Evolutionary conservation across 2,797 vertebrate species (phyloP).

Genomic region (Microtus agrestis): DNA sequence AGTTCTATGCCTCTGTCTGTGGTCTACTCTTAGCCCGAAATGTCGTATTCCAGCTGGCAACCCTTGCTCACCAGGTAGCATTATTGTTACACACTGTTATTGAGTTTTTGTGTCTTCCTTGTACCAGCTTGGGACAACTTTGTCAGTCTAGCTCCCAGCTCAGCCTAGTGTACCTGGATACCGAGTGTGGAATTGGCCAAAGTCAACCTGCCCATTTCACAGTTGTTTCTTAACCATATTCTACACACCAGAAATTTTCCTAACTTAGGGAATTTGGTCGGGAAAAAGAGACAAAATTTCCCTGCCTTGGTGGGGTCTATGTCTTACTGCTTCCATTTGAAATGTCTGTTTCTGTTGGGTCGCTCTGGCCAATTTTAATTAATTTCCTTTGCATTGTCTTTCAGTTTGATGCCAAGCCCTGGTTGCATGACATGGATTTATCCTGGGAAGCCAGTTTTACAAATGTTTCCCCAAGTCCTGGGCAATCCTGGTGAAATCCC

Average conservation of each 20-base stretch:
- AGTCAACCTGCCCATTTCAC: slow-evolving; percentile 16
- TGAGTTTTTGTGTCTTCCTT: not conserved
- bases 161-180: not conserved
- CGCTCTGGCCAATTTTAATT: slow-evolving; percentile 60
- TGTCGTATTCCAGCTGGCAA: not conserved
- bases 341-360: slow-evolving; percentile 51
- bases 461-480: slow-evolving; percentile 56
- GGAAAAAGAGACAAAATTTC: not conserved
- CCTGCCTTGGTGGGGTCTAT: not conserved
- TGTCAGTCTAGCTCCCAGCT: not conserved
- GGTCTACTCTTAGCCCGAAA: not conserved
- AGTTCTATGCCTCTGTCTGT: not conserved
- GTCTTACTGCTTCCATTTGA: slow-evolving; percentile 3
- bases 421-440: slow-evolving; percentile 59
- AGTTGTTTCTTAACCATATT: slow-evolving; percentile 7
- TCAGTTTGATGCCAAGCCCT: slow-evolving; percentile 63
- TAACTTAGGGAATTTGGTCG: not conserved
- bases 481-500: slow-evolving; percentile 41
- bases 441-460: slow-evolving; percentile 56
- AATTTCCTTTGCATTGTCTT: slow-evolving; percentile 60
- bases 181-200: not conserved
- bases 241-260: not conserved
- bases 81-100: not conserved
- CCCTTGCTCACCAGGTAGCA: not conserved
- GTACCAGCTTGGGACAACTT: not conserved